Base-by-base conservation (phyloP, 2,888 invertebrate species). In the Phania funesta region DNA sequence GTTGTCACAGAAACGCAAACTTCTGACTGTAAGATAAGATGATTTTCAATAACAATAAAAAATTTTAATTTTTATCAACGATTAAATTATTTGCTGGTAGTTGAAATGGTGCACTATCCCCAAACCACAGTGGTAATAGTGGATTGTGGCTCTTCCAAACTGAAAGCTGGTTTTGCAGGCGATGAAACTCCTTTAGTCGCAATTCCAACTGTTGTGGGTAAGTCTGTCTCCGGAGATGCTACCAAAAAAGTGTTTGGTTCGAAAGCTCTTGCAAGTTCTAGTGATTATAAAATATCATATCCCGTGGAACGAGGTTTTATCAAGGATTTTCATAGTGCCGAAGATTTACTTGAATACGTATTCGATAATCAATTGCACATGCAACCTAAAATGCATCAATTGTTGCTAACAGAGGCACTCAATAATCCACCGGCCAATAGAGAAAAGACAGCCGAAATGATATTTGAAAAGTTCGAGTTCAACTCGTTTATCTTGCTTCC, bases 401-500 rank as follows among this genome's bases (percentile, higher is more conserved):
- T 75, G 2, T 35, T 75, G 11, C 2, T 75, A 16, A 65, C 46
- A 32, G 54, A 65, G 8, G 18, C 65, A 4, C 46, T 16, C 7
- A 75, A 75, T 26, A 75, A 75, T 38, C 26, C 74, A 7, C 2
- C 5, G 11, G 2, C 3, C 9, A 75, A 56, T 56, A 13, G 18
- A 11, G 65, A 75, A 13, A 75, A 56, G 56, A 56, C 35, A 1
- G 65, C 74, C 7, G 74, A 75, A 65, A 56, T 75, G 35, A 48
- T 75, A 24, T 75, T 75, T 75, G 74, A 75, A 38, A 56, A 65
- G 56, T 56, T 75, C 2, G 8, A 65, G 24, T 65, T 75, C 16
- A 75, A 48, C 26, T 16, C 46, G 0, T 75, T 75, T 32, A 13
- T 56, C 2, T 20, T 65, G 44, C 16, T 56, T 7, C 65, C 74